A percentile compares a stretch with the other conserved stretches of the same genome.
Evolutionary conservation across 1,140 invertebrate species (phyloP).

Genomic region (Euura lappo): DNA sequence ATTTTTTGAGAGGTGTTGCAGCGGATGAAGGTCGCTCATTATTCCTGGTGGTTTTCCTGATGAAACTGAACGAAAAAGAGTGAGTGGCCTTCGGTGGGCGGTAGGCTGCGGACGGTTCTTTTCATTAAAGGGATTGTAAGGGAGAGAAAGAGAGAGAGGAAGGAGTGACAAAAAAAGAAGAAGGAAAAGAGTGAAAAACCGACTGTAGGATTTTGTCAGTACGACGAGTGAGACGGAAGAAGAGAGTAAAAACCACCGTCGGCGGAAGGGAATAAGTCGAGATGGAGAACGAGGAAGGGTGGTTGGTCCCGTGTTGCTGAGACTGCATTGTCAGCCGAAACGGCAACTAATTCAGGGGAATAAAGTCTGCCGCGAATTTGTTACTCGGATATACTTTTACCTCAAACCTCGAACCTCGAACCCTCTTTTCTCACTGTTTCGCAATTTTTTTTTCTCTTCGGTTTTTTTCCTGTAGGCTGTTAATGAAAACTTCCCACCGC

Average conservation of each 20-base stretch:
- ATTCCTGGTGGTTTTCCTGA: not conserved
- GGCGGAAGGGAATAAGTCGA: not conserved
- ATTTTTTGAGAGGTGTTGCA: too few relatives aligned
- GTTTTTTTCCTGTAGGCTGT: not conserved
- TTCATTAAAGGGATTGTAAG: slow-evolving; percentile 27
- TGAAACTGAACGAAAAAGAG: slow-evolving; percentile 1
- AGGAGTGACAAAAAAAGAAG: slow-evolving; percentile 6
- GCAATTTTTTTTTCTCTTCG: too few relatives aligned
- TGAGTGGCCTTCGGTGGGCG: not conserved
- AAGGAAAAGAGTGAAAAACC: not conserved
- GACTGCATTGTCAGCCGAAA: slow-evolving; percentile 30
- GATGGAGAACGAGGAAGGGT: not conserved
- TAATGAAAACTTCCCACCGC: not conserved
- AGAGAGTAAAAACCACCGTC: not conserved
- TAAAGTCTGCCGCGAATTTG: slow-evolving; percentile 23
- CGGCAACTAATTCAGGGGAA: slow-evolving; percentile 27
- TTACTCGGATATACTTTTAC: slow-evolving; percentile 19
- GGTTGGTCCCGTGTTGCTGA: slow-evolving; percentile 15
- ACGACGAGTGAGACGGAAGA: not conserved
- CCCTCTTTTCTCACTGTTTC: too few relatives aligned
- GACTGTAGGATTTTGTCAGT: not conserved
- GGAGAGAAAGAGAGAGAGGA: slow-evolving; percentile 9
- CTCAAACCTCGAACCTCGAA: slow-evolving; percentile 2
- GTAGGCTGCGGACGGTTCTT: slow-evolving; percentile 10
- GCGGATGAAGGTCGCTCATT: not conserved